phyloP scores from a whole-genome alignment of 2,113 vertebrate species.

The Notechis scutatus region DNA sequence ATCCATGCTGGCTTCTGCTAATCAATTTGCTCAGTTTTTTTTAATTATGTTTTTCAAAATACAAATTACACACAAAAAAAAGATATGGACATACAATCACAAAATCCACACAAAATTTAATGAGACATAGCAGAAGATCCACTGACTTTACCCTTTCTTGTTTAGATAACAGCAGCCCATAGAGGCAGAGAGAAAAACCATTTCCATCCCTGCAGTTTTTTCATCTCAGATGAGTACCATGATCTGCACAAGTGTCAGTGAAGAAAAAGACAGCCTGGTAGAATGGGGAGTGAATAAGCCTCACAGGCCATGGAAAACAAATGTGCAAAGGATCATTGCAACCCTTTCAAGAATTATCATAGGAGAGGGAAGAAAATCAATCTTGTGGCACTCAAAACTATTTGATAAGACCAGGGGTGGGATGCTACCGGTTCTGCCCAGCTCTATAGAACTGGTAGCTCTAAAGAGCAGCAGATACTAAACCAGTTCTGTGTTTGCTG shows the following conservation, averaged over 20 bases:
- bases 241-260: not conserved
- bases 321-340: not conserved
- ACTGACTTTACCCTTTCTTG: conserved; percentile 26
- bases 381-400: no score
- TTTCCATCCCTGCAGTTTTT: not conserved
- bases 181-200: not conserved
- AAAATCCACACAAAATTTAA: not conserved
- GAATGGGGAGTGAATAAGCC: not conserved
- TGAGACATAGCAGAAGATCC: not conserved
- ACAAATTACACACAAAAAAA: not conserved
- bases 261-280: not conserved
- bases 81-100: not conserved
- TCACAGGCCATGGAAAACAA: not conserved
- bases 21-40: not conserved
- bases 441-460: no score
- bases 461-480: no score
- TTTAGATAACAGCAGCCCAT: not conserved
- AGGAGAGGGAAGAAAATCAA: not conserved
- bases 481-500: no score
- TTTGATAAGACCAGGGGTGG: not conserved
- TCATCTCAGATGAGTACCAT: not conserved
- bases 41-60: not conserved
- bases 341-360: not conserved
- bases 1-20: not conserved
- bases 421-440: no score